Percentiles rank a stretch among this genome's conserved stretches.
Evolutionary conservation across 2,113 vertebrate genomes (phyloP).

Genomic region (Gymnobelideus leadbeateri): DNA sequence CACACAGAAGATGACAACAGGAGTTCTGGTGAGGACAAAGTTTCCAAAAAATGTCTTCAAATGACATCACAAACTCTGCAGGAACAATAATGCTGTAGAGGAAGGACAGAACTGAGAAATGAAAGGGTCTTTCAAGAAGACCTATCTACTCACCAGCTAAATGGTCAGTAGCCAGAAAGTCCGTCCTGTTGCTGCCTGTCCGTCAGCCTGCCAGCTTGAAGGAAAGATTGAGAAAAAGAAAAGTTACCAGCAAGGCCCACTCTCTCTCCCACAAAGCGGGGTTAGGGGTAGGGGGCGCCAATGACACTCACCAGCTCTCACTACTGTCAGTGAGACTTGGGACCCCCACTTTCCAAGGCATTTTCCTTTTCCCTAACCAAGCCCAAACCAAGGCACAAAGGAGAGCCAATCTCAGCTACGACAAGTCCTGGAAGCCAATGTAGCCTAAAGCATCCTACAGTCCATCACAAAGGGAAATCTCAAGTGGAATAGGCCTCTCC

Average conservation of each 20-base stretch:
- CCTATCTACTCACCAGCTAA: constrained; percentile 94
- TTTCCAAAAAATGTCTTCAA: rapidly evolving
- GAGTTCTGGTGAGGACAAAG: rapidly evolving
- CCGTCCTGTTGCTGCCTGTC: constrained; percentile 96
- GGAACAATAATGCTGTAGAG: neutral
- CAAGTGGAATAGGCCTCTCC: neutral
- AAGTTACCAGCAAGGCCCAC: constrained; percentile 29
- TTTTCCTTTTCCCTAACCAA: neutral
- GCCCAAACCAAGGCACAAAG: neutral
- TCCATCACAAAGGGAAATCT: neutral
- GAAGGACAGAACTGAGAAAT: neutral
- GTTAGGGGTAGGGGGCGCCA: too few species aligned
- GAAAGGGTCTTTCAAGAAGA: neutral
- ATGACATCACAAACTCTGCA: neutral
- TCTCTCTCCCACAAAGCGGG: too few species aligned
- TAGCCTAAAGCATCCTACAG: neutral
- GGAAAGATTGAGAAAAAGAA: neutral
- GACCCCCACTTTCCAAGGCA: neutral
- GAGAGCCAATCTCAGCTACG: neutral
- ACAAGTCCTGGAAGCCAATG: neutral
- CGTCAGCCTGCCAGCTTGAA: constrained; percentile 99
- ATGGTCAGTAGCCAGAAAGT: constrained; percentile 99
- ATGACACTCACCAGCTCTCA: too few species aligned
- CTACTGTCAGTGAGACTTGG: neutral
- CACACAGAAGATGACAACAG: rapidly evolving